Conservation (phyloP, 2,113 vertebrate species). For the Spea multiplicata region DNA sequence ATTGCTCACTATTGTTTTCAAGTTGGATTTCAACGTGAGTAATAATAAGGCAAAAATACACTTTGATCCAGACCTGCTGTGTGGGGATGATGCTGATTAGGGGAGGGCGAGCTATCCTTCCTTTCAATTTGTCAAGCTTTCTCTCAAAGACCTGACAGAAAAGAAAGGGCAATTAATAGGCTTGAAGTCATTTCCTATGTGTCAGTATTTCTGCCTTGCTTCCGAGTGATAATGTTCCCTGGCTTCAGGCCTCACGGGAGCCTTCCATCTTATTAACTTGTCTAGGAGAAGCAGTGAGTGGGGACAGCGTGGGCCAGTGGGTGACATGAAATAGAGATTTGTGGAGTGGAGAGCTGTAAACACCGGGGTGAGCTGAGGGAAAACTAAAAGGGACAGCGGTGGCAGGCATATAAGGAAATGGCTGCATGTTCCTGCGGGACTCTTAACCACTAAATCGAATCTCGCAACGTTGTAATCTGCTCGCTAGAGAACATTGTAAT, state of each 20-base stretch:
- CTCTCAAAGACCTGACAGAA: conserved; percentile 74
- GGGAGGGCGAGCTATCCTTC: conserved; percentile 62
- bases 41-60: conserved; percentile 18
- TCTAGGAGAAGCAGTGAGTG: conserved; percentile 74
- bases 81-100: conserved; percentile 51
- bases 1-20: not conserved
- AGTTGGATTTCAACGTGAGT: not conserved
- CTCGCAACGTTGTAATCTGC: not conserved
- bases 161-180: conserved; percentile 92
- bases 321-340: conserved; percentile 71
- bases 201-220: conserved; percentile 90
- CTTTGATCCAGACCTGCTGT: conserved; percentile 16
- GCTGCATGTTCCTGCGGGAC: not conserved
- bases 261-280: conserved; percentile 95
- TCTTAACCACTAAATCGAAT: not conserved
- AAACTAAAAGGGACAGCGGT: conserved; percentile 10
- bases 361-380: conserved; percentile 51
- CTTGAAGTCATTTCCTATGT: conserved; percentile 85
- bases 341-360: conserved; percentile 66
- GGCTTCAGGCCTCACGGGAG: conserved; percentile 79
- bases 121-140: conserved; percentile 83
- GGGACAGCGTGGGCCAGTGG: conserved; percentile 69
- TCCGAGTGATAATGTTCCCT: conserved; percentile 86
- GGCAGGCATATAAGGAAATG: not conserved
- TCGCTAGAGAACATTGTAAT: not conserved